Conservation (phyloP, 1,140 invertebrate species). For the Eurosta solidaginis region DNA sequence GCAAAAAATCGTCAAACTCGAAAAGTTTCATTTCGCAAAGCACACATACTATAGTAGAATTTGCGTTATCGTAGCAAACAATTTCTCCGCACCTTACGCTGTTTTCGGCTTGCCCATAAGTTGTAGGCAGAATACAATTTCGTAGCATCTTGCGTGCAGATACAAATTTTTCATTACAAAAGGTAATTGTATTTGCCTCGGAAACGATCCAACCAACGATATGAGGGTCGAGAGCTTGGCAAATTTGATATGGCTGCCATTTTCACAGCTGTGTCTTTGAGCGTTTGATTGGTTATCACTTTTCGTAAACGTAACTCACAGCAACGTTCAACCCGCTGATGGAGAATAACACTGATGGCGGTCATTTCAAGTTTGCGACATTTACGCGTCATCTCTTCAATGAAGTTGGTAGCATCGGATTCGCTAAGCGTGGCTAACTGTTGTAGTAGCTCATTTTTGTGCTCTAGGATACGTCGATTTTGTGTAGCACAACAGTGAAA, state of each 20-base stretch:
- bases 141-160: too few relatives aligned
- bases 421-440: constrained; percentile 47
- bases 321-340: constrained; percentile 52
- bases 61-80: too few relatives aligned
- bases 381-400: constrained; percentile 55
- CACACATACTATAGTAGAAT: too few relatives aligned
- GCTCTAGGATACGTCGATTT: constrained; percentile 53
- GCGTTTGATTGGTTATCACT: constrained; percentile 46
- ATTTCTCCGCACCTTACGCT: too few relatives aligned
- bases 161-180: too few relatives aligned
- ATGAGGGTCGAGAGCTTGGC: constrained; percentile 49
- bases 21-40: too few relatives aligned
- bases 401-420: constrained; percentile 52
- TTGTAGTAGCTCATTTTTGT: constrained; percentile 49
- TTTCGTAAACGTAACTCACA: constrained; percentile 40
- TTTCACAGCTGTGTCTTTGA: constrained; percentile 47
- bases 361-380: constrained; percentile 56
- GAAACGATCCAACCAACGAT: constrained; percentile 53
- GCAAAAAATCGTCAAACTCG: too few relatives aligned
- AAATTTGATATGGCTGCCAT: constrained; percentile 52
- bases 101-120: too few relatives aligned
- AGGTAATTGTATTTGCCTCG: constrained; percentile 53
- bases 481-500: constrained; percentile 55
- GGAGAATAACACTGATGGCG: constrained; percentile 51
- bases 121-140: too few relatives aligned